Evolutionary conservation across 2,888 invertebrate genomes (phyloP), one percentile per base, ranked within the genome.

Genomic region (Metallyticus violacea): DNA sequence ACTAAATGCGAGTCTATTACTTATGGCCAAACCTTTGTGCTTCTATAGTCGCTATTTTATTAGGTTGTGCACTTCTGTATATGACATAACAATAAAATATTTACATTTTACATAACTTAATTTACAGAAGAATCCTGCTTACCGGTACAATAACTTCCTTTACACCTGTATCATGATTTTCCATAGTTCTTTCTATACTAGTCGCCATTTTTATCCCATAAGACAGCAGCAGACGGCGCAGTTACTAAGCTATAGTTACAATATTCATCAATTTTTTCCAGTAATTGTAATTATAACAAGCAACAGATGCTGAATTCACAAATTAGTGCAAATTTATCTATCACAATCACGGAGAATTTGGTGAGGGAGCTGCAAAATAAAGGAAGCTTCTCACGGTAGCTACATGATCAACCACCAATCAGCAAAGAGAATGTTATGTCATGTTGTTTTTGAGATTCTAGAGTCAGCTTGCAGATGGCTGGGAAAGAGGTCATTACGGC

Each of bases 181-280:
- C 91, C 89, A 90, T 90, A 90, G 91, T 90, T 90, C 90, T 90
- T 89, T 90, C 90, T 90, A 89, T 90, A 89, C 89, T 90, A 86
- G 90, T 89, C 91, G 91, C 91, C 91, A 91, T 91, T 90, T 91
- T 91, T 86, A 89, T 89, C 90, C 90, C 89, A 83, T 77, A 77
- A 83, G 83, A 83, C 83, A 27, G 25, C 89, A 90, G 90, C 90
- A 91, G 90, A 90, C 90, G 89, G 90, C 89, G 88, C 85, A 85
- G 79, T 79, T 4, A 29, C 7, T 30, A 25, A 15, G 22, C 9
- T 62, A 15, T 62, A 3, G 40, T 62, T 15, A 15, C 15, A 15
- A 15, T 62, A 62, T 15, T 62, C 40, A 62, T 62, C 22, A 15
- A 15, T 62, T 62, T 15, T 15, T 62, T 15, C 40, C 4, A 62